Evolutionary conservation across 92 coral and sea anemone species (phyloP), one percentile per base, ranked within the genome.

Genomic region (Parazoanthus swiftii): DNA sequence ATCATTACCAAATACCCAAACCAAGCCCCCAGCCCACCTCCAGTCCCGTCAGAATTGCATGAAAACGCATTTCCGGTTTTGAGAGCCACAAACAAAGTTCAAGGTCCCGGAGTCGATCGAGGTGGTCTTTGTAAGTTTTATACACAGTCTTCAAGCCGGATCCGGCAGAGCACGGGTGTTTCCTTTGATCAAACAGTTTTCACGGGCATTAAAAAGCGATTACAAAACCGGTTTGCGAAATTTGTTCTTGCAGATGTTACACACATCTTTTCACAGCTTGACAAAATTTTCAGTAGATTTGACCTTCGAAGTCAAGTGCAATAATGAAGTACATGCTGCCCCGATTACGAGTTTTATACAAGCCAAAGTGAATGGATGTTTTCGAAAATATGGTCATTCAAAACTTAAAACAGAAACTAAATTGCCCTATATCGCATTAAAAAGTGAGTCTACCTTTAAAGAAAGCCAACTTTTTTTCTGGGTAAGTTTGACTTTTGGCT

Each of bases 51-150:
- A 16, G 74, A 51, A 35, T 79, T 13, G 70, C 67, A 51, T 6
- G 11, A 79, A 51, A 14, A 33, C 11, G 48, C 23, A 38, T 37
- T 59, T 58, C 51, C 71, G 72, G 85, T 81, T 81, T 81, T 66
- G 51, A 35, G 33, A 58, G 35, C 51, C 72, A 63, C 85, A 66
- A 38, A 63, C 74, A 42, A 59, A 81, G 85, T 81, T 81, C 85
- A 81, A 63, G 74, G 85, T 81, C 29, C 85, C 0, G 6, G 20
- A 63, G 50, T 36, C 13, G 33, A 37, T 8, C 26, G 79, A 76
- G 54, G 29, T 76, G 14, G 80, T 76, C n/a, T 38, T 74, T 14
- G 79, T 39, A 4, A 14, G 25, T 76, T 38, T 76, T 16, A 39
- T 39, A 6, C 11, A 20, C 0, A 33, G 37, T 25, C 11, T 25